Conservation (phyloP, 2,888 invertebrate genomes). For the Amphipyra tragopoginis region DNA sequence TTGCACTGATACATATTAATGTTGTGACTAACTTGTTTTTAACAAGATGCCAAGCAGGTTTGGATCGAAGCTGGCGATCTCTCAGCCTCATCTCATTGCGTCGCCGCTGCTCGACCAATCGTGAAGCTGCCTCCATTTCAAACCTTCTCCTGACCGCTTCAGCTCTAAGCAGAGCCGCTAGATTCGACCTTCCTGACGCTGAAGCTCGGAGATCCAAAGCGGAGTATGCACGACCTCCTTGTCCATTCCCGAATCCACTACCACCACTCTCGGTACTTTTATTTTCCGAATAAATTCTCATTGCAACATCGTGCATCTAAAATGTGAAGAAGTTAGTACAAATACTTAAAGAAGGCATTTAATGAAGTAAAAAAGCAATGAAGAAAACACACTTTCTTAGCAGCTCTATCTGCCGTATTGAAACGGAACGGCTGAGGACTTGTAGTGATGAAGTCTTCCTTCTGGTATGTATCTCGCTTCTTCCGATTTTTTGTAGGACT, state of each 20-base stretch:
- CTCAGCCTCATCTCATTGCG: constrained; percentile 90
- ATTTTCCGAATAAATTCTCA: constrained; percentile 79
- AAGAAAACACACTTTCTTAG: constrained; percentile 74
- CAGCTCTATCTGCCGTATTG: constrained; percentile 85
- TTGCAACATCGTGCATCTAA: constrained; percentile 82
- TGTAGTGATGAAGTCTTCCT: constrained; percentile 87
- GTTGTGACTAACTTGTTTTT: constrained; percentile 86
- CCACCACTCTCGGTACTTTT: constrained; percentile 73
- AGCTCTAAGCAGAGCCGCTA: constrained; percentile 92
- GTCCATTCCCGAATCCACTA: constrained; percentile 64
- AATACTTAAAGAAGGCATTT: too few species aligned
- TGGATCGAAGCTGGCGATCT: constrained; percentile 90
- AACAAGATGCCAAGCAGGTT: constrained; percentile 93
- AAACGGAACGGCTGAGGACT: constrained; percentile 88
- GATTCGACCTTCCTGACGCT: constrained; percentile 89
- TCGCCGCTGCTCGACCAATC: constrained; percentile 90
- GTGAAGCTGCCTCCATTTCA: constrained; percentile 90
- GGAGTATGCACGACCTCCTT: constrained; percentile 83
- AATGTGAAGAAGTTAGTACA: too few species aligned
- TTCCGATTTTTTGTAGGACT: constrained; percentile 78
- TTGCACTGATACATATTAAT: constrained; percentile 30
- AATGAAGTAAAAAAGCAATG: too few species aligned
- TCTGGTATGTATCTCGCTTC: constrained; percentile 71
- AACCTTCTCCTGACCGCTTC: constrained; percentile 91
- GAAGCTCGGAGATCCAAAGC: constrained; percentile 81